Base-by-base conservation (phyloP, 2,888 invertebrate genomes). In the Coenonympha glycerion region DNA sequence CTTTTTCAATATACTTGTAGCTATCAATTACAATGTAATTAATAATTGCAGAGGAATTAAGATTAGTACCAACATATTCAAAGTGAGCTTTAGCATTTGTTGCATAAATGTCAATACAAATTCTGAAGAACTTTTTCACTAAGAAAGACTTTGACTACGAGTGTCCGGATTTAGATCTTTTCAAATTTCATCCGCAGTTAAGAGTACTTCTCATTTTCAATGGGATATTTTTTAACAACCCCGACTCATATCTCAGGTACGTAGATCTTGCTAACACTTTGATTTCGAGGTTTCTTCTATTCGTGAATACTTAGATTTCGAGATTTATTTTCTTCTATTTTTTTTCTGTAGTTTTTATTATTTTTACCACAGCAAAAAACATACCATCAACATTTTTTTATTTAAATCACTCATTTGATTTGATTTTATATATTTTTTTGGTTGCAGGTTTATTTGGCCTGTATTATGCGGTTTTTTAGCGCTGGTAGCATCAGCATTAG, bases 171-270 rank as follows among this genome's bases (percentile, higher is more conserved):
- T 60, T 76, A 3, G 60, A 65, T 41, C 52, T 82, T 0, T 61
- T 66, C 52, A 65, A 67, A 49, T 82, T 78, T 56, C 81, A 81
- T 52, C 79, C 79, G 0, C 81, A 81, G 47, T 34, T 79, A 1
- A 57, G 63, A 4, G 13, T 73, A 3, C 58, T 69, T 9, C 59
- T 80, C 0, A 65, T 67, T 0, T 11, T 64, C 2, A 71, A 73
- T 48, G 82, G 82, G 3, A 64, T 81, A 48, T 79, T 80, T 46
- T 74, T 70, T 48, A 68, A 65, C 33, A 73, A 74, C 15, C 50
- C 40, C 28, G 57, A 69, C 2, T 74, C 79, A 2, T 54, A 59
- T 15, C 1, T 71, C 45, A 76, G 80, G 80, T 80, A n/a, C 19
- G 28, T 0, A n/a, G 18, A n/a, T n/a, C n/a, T n/a, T n/a, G n/a